Conservation (phyloP, 2,797 vertebrate species). For the Epinephelus awoara region DNA sequence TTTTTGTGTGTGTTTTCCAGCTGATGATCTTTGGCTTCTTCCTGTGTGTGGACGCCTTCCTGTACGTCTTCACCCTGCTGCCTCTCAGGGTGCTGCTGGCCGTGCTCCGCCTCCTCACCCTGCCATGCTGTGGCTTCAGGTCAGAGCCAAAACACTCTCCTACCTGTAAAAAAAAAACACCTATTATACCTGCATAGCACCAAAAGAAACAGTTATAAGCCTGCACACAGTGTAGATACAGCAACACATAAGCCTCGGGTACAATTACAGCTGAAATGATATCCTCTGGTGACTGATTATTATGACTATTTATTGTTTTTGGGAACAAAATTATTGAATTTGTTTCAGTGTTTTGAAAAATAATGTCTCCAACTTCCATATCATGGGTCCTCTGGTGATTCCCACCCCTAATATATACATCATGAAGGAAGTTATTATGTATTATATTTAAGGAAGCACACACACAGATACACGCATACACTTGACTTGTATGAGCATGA, state of each 20-base stretch:
- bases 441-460: no score
- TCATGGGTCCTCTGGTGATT: no score
- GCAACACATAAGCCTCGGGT: no score
- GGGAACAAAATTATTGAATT: neutral
- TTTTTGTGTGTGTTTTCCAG: conserved; percentile 78
- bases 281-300: neutral
- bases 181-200: neutral
- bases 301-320: neutral
- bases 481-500: neutral
- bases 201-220: no score
- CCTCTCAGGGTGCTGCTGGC: conserved; percentile 95
- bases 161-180: neutral
- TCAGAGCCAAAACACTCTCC: conserved; percentile 76
- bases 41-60: conserved; percentile 97
- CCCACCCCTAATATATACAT: no score
- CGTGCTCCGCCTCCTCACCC: conserved; percentile 91
- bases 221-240: no score
- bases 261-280: neutral
- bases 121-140: conserved; percentile 96
- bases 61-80: conserved; percentile 97
- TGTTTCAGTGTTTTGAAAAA: neutral
- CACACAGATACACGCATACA: no score
- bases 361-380: neutral
- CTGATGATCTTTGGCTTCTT: conserved; percentile 98
- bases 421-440: no score